Conservation (phyloP, 2,888 invertebrate species). For the Phaonia tiefii region DNA sequence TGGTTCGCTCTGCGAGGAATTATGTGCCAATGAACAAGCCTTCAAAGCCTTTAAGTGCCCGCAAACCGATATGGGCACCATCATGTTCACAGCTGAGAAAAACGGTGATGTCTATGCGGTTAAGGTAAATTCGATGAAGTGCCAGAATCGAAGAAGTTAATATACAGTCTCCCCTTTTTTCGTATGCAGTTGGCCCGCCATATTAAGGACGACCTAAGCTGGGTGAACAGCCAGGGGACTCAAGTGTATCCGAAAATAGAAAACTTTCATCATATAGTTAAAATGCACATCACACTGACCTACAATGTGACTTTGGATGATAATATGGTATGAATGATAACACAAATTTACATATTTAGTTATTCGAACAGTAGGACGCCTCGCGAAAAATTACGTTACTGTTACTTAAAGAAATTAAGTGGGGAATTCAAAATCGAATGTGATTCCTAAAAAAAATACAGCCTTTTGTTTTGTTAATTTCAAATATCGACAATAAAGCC, state of each 20-base stretch:
- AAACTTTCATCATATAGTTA: constrained; percentile 79
- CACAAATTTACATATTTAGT: too few species aligned
- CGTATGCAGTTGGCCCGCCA: constrained; percentile 73
- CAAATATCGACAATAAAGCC: too few species aligned
- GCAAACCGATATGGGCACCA: constrained; percentile 76
- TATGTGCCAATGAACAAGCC: constrained; percentile 73
- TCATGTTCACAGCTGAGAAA: constrained; percentile 78
- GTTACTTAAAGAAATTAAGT: too few species aligned
- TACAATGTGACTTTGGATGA: constrained; percentile 79
- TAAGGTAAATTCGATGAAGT: constrained; percentile 73
- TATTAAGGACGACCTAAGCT: constrained; percentile 76
- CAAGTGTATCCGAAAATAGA: constrained; percentile 76
- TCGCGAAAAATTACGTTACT: too few species aligned
- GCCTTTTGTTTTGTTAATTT: too few species aligned
- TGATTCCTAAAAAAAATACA: too few species aligned
- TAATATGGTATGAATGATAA: constrained; percentile 74
- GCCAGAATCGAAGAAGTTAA: neutral
- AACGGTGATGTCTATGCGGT: constrained; percentile 78
- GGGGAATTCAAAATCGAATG: too few species aligned
- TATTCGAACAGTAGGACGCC: too few species aligned
- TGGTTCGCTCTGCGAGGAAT: constrained; percentile 78
- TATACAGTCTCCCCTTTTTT: too few species aligned
- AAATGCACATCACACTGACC: constrained; percentile 77
- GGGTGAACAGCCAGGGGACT: constrained; percentile 75
- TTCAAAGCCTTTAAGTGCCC: constrained; percentile 79